A percentile compares a stretch with the other conserved stretches of the same genome.
Conservation (phyloP, 2,888 invertebrate genomes). For the Lasioglossum villosulum region DNA sequence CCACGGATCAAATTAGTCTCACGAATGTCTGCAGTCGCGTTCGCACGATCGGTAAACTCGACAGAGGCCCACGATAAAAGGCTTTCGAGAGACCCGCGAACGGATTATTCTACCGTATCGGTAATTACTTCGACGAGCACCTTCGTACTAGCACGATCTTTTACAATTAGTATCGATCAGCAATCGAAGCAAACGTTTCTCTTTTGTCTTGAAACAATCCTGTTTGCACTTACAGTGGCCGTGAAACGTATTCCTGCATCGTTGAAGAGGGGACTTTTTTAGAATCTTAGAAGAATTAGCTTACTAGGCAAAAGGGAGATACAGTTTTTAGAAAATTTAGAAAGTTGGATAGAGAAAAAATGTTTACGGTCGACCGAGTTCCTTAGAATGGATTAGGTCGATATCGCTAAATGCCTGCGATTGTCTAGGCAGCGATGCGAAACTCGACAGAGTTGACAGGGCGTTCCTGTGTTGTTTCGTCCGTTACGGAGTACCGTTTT, state of each 20-base stretch:
- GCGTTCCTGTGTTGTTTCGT: too few relatives aligned
- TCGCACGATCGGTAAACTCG: neutral
- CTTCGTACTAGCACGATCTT: neutral
- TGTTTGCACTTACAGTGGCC: too few relatives aligned
- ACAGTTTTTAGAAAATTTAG: too few relatives aligned
- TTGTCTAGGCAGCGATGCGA: neutral
- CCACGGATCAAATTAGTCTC: conserved; percentile 51
- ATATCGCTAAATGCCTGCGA: too few relatives aligned
- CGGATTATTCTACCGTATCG: neutral
- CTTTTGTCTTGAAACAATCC: neutral
- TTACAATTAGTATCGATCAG: neutral
- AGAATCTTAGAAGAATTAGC: neutral
- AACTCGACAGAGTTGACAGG: conserved; percentile 1
- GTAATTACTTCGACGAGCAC: conserved; percentile 2
- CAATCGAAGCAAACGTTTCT: neutral
- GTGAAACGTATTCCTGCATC: too few relatives aligned
- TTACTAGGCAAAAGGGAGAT: too few relatives aligned
- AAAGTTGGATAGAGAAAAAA: neutral
- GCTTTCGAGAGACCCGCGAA: neutral
- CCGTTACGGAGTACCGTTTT: too few relatives aligned
- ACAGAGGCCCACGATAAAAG: neutral
- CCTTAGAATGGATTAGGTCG: neutral
- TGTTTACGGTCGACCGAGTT: neutral
- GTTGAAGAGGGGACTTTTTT: neutral
- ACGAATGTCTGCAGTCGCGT: conserved; percentile 39